Evolutionary conservation across 1,140 invertebrate species (phyloP).

Genomic region (Megalonaias nervosa): DNA sequence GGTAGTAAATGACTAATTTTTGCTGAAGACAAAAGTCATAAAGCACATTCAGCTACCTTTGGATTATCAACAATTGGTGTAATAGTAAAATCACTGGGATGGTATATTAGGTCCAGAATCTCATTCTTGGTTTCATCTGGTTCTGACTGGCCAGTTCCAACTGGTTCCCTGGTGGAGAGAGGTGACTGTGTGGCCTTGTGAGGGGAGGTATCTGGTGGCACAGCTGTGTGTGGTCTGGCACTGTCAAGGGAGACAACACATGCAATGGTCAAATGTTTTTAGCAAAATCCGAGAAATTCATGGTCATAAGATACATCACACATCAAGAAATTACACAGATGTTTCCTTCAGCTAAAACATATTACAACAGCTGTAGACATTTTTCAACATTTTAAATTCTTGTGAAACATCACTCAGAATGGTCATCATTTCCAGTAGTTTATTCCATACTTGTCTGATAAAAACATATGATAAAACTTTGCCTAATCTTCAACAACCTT

Average conservation of each 20-base stretch:
- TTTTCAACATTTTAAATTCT: too few relatives aligned
- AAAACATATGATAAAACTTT: too few relatives aligned
- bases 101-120: slow-evolving; percentile 61
- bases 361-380: too few relatives aligned
- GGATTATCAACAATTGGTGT: slow-evolving; percentile 68
- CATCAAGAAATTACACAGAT: too few relatives aligned
- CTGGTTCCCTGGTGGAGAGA: slow-evolving; percentile 52
- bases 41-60: slow-evolving; percentile 48
- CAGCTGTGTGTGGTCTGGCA: slow-evolving; percentile 64
- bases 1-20: too few relatives aligned
- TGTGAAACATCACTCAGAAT: too few relatives aligned
- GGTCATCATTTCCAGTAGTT: too few relatives aligned
- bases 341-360: too few relatives aligned
- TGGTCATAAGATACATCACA: too few relatives aligned
- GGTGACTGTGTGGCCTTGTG: slow-evolving; percentile 53
- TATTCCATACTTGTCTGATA: too few relatives aligned
- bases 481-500: too few relatives aligned
- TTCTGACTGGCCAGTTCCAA: slow-evolving; percentile 44
- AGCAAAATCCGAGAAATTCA: background rate
- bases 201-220: slow-evolving; percentile 58
- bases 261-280: background rate
- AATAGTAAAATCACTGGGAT: slow-evolving; percentile 65
- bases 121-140: slow-evolving; percentile 46
- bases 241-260: slow-evolving; percentile 36
- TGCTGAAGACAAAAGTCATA: too few relatives aligned